Base-by-base conservation (phyloP, 2,888 invertebrate species). In the Oconnorella tubifera region DNA sequence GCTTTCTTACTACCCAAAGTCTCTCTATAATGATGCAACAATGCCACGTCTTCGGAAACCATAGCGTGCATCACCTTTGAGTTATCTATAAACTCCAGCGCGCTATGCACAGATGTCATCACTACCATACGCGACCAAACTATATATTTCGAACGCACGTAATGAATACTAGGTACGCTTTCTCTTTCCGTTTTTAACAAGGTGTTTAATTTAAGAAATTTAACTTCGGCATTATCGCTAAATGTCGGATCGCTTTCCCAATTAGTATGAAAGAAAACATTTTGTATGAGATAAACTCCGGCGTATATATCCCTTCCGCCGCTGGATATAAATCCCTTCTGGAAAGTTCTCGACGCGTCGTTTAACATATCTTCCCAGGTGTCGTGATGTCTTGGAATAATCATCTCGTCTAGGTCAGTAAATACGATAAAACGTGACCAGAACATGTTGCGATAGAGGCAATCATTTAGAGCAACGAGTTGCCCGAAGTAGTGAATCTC, bases 261-360 rank as follows among this genome's bases (percentile, higher is more conserved):
- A 40, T 40, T 19, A 40, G 40, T 40, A 19, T 40, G 19, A 19
- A 40, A 40, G 40, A 40, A 40, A 40, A 19, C 40, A 40, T 40
- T 91, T 81, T 92, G 40, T 14, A 40, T 19, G 19, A 19, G 19
- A 40, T 40, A 40, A 6, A 40, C 40, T 19, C 10, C 40, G 40
- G 40, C 40, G 40, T 40, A 40, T n/a, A n/a, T n/a, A n/a, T n/a
- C n/a, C n/a, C n/a, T n/a, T n/a, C n/a, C n/a, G n/a, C n/a, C n/a
- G n/a, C n/a, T n/a, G n/a, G n/a, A n/a, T n/a, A n/a, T n/a, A n/a
- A n/a, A n/a, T n/a, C n/a, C n/a, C n/a, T n/a, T n/a, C n/a, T n/a
- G n/a, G n/a, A n/a, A n/a, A n/a, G n/a, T n/a, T n/a, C n/a, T n/a
- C n/a, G n/a, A n/a, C n/a, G n/a, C 10, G 53, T 51, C 53, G 14